Evolutionary conservation across 2,113 vertebrate genomes (phyloP), one percentile per base, ranked within the genome.

Genomic region (Podarcis muralis): DNA sequence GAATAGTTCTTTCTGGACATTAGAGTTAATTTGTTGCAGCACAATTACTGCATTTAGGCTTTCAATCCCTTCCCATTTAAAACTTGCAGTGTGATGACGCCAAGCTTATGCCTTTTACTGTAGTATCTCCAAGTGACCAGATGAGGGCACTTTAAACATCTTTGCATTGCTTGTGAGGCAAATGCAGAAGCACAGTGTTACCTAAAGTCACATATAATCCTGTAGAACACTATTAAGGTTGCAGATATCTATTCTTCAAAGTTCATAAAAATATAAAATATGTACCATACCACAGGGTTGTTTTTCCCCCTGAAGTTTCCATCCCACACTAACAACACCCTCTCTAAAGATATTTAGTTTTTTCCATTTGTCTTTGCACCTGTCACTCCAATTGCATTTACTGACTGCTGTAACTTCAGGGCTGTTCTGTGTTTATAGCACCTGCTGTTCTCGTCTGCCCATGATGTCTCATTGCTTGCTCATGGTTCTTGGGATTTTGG

Each of bases 91-190:
- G 93, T 62, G 76, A 93, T 90, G 43, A 86, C 92, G 93, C 92
- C 80, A 77, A 53, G 76, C 59, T 85, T 90, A 91, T 92, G 90
- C 57, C 90, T 92, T 85, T 92, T 89, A 71, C 89, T 91, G 94
- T 89, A 96, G 77, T 93, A 94, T 93, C 91, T 97, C 94, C 92
- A 93, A 91, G 91, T 90, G 93, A 95, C 97, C 97, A 96, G 96
- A 96, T 95, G 97, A 97, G 96, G 97, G 96, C 96, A 96, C 97
- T 97, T 97, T 91, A 91, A 93, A 96, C 92, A 94, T 91, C 96
- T 92, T 84, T 92, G 92, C 96, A 94, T 86, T 86, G 96, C 96
- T 93, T 71, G 6, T 81, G 66, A 93, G 93, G 95, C 95, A 95
- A 92, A 90, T 90, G 95, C 90, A 94, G 93, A 95, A 96, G 95